These are phyloP conservation scores for Clarias pachynema DNA, from an alignment of 2,797 vertebrate genomes.

Conservation along the genomic window DNA sequence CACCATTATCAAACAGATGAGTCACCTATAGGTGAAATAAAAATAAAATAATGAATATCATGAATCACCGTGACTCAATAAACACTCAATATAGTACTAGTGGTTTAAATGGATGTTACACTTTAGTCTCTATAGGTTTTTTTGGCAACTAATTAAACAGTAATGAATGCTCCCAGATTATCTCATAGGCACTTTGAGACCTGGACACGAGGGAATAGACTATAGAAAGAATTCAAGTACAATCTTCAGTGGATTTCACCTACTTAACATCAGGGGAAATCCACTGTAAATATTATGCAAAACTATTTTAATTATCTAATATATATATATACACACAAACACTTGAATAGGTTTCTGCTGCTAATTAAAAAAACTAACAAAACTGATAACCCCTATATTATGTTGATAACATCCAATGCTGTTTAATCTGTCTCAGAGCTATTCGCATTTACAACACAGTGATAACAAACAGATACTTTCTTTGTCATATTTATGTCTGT, in stretches of 20 bases:
- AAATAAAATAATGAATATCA: conserved; percentile 41
- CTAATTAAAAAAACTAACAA: not conserved
- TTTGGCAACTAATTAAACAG: conserved; percentile 14
- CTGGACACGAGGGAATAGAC: not conserved
- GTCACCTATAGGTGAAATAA: conserved; percentile 81
- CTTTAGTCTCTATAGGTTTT: not conserved
- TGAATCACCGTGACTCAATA: not conserved
- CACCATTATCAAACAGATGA: conserved; percentile 97
- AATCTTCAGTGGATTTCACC: not conserved
- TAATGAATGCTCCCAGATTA: not conserved
- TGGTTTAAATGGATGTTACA: not conserved
- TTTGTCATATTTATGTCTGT: not conserved
- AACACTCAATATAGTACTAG: not conserved
- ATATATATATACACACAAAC: not conserved
- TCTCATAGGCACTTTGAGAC: not conserved
- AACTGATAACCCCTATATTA: not conserved
- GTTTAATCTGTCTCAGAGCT: not conserved
- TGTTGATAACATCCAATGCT: not conserved
- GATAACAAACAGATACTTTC: not conserved
- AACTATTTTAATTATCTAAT: not conserved
- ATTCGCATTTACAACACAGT: not conserved
- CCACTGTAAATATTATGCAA: not conserved
- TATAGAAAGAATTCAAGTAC: not conserved
- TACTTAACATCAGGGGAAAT: not conserved
- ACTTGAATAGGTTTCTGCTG: not conserved